These are phyloP conservation scores for Salpingus planirostris DNA, from an alignment of 2,888 invertebrate genomes.

Conservation along the genomic window DNA sequence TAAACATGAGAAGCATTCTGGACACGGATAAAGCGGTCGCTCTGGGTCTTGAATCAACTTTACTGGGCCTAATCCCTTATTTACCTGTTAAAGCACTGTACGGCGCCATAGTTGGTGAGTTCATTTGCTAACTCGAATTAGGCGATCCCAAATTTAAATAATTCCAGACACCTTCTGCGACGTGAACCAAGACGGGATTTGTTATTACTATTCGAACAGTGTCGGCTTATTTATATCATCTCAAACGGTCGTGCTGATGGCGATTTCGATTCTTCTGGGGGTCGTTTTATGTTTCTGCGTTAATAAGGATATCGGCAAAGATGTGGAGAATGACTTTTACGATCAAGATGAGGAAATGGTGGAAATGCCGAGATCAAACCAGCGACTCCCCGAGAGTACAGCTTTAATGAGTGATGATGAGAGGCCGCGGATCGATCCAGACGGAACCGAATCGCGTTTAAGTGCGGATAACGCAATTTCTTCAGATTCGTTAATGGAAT, in stretches of 20 bases:
- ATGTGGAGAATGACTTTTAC: constrained; percentile 4
- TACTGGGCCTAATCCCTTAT: constrained; percentile 49
- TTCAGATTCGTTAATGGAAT: constrained; percentile 19
- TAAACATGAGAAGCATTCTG: constrained; percentile 48
- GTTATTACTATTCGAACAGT: constrained; percentile 26
- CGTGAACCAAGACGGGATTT: constrained; percentile 19
- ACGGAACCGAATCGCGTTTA: background rate
- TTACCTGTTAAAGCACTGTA: constrained; percentile 57
- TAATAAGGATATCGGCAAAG: constrained; percentile 18
- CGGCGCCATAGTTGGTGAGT: constrained; percentile 47
- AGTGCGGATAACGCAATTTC: background rate
- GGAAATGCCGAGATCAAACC: constrained; percentile 4
- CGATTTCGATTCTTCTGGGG: constrained; percentile 21
- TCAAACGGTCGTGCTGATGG: constrained; percentile 25
- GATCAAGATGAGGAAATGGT: constrained; percentile 3
- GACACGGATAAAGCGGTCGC: constrained; percentile 54
- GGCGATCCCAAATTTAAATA: background rate
- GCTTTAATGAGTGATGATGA: constrained; percentile 5
- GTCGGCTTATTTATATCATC: constrained; percentile 26
- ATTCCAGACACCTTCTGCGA: constrained; percentile 25
- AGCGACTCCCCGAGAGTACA: constrained; percentile 2
- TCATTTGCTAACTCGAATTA: background rate
- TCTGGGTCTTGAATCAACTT: constrained; percentile 48
- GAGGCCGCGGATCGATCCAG: too few relatives aligned
- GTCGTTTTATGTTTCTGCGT: too few relatives aligned